Base-by-base conservation (phyloP, 2,888 invertebrate species). In the Calliphora vomitoria region DNA sequence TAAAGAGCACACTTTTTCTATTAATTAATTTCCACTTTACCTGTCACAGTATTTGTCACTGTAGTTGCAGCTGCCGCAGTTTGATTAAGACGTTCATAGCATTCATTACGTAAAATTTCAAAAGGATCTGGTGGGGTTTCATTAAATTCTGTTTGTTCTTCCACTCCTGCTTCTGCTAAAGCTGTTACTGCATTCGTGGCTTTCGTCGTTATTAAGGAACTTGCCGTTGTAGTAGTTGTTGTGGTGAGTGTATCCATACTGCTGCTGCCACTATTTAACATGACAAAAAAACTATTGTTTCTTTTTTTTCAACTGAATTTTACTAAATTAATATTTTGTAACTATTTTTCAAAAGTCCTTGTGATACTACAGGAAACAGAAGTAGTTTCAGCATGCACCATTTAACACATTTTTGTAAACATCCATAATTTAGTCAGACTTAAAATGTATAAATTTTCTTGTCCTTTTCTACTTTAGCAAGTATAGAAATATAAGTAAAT, bases 11-110 rank as follows among this genome's bases (percentile, higher is more conserved):
- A 25, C 25, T 1, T 25, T 25, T 25, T 25, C 25, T 31, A 60
- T 8, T 38, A 15, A 25, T 41, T 2, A 53, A 38, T 50, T 58
- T 38, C 18, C 18, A 25, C 11, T 74, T 90, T 86, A 93, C 93
- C 92, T 90, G 88, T 84, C 84, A 88, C 69, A 25, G 75, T 79
- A 62, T 76, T 89, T 72, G 90, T 89, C 4, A 53, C 47, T 68
- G 84, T n/a, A 38, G 78, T 20, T 41, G 89, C 85, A 83, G 91
- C 91, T 72, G 76, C 13, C 55, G 89, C 87, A 82, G 91, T 92
- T 75, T 88, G 90, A 82, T 92, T 93, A 62, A 93, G 90, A 74
- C 90, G 91, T 71, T 91, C 91, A 38, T 89, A 86, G 83, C 93
- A 93, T 71, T 92, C 92, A 3, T 87, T 89, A 66, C 90, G 89